Conservation (phyloP, 2,113 vertebrate genomes). For the Chitala chitala region DNA sequence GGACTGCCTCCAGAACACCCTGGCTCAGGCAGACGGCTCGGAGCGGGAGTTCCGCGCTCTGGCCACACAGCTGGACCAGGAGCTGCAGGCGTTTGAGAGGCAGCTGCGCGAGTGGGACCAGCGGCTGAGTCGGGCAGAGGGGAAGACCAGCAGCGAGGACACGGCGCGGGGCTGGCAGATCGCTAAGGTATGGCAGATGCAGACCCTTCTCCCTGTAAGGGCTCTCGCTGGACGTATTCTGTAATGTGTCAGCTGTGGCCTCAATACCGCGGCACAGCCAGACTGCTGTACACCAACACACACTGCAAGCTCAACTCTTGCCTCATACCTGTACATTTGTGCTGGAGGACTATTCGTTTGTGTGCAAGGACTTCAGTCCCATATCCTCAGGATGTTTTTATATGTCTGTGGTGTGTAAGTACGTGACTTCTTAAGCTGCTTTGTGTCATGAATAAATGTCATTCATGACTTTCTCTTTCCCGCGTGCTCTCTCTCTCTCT, state of each 20-base stretch:
- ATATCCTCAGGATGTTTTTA: too few relatives aligned
- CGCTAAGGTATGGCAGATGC: conserved; percentile 67
- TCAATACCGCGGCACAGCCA: too few relatives aligned
- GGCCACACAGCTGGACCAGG: conserved; percentile 70
- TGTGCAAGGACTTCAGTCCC: too few relatives aligned
- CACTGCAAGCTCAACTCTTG: background rate
- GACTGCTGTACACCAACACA: background rate
- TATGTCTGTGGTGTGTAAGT: background rate
- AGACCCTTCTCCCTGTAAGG: background rate
- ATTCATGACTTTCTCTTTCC: too few relatives aligned
- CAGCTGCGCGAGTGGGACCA: conserved; percentile 69
- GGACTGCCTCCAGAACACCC: conserved; percentile 65
- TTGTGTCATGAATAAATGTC: too few relatives aligned
- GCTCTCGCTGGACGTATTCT: background rate
- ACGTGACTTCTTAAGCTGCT: background rate
- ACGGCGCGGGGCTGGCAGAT: conserved; percentile 75
- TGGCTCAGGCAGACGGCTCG: conserved; percentile 69
- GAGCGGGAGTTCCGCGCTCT: conserved; percentile 75
- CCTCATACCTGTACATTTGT: background rate
- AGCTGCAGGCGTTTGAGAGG: conserved; percentile 59
- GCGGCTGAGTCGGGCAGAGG: conserved; percentile 67
- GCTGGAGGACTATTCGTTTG: background rate
- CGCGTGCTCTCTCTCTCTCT: conserved; percentile 23
- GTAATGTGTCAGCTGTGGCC: background rate
- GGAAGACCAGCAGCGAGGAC: conserved; percentile 74